Conservation (phyloP, 2,113 vertebrate species). For the Ammospiza caudacuta region DNA sequence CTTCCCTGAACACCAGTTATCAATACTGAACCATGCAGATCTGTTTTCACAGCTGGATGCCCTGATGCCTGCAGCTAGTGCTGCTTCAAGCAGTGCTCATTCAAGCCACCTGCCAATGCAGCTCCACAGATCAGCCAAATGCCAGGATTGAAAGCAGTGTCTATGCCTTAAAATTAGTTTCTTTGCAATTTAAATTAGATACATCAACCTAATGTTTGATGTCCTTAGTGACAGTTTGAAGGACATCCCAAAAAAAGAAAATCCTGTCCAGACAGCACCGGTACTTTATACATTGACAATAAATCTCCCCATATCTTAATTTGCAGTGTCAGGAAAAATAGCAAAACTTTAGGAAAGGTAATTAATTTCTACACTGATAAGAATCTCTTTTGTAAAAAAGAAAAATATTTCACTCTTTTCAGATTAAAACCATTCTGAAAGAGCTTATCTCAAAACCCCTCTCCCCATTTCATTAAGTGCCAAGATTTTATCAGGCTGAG, state of each 20-base stretch:
- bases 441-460: neutral
- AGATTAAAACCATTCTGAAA: neutral
- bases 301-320: slow-evolving; percentile 43
- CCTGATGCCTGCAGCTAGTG: slow-evolving; percentile 23
- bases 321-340: slow-evolving; percentile 33
- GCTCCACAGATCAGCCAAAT: slow-evolving; percentile 37
- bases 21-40: neutral
- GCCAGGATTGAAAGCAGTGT: neutral
- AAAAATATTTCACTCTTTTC: neutral
- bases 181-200: slow-evolving; percentile 41
- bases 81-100: slow-evolving; percentile 43
- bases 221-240: slow-evolving; percentile 26
- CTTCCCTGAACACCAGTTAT: neutral
- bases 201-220: slow-evolving; percentile 23
- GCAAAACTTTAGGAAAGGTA: slow-evolving; percentile 38
- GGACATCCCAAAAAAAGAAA: slow-evolving; percentile 25
- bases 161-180: slow-evolving; percentile 8
- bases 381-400: slow-evolving; percentile 34
- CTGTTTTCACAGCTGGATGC: slow-evolving; percentile 45
- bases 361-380: slow-evolving; percentile 44
- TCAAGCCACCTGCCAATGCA: slow-evolving; percentile 60
- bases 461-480: neutral
- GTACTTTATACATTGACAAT: neutral
- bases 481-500: slow-evolving; percentile 10
- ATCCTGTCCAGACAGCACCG: neutral